Evolutionary conservation across 2,888 invertebrate species (phyloP).

Genomic region (Acanthosepion pharaonis): DNA sequence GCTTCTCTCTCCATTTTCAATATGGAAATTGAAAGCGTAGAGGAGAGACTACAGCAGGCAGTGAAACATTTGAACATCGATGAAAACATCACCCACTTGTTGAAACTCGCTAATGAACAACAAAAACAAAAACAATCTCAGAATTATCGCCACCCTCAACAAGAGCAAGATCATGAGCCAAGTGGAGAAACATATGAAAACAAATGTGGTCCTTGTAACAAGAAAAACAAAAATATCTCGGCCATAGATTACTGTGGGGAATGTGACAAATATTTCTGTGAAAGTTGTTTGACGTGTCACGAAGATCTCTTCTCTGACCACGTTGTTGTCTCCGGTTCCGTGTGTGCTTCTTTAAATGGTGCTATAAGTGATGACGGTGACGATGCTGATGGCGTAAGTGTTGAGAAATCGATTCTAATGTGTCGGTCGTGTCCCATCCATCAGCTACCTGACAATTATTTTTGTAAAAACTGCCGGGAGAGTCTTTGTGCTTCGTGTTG

Average conservation of each 20-base stretch:
- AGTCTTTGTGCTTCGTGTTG: not conserved
- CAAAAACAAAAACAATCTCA: not conserved
- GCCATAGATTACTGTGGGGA: not conserved
- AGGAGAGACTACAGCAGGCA: not conserved
- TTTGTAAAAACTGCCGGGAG: conserved; percentile 11
- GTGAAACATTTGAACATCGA: not conserved
- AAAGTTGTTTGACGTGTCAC: not conserved
- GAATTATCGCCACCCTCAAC: not conserved
- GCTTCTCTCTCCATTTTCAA: not conserved
- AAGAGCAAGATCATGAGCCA: not conserved
- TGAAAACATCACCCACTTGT: conserved; percentile 11
- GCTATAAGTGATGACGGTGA: not conserved
- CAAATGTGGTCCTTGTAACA: not conserved
- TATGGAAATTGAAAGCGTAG: not conserved
- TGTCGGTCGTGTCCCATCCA: not conserved
- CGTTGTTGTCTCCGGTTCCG: not conserved
- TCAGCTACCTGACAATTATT: not conserved
- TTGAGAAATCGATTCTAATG: not conserved
- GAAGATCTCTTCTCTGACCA: not conserved
- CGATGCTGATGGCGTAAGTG: not conserved
- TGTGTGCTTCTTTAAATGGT: not conserved
- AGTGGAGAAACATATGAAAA: not conserved
- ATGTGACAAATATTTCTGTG: not conserved
- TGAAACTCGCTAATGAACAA: not conserved
- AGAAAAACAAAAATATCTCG: not conserved